These are phyloP conservation scores for Theretra japonica DNA, from an alignment of 2,888 invertebrate species.

Conservation along the genomic window DNA sequence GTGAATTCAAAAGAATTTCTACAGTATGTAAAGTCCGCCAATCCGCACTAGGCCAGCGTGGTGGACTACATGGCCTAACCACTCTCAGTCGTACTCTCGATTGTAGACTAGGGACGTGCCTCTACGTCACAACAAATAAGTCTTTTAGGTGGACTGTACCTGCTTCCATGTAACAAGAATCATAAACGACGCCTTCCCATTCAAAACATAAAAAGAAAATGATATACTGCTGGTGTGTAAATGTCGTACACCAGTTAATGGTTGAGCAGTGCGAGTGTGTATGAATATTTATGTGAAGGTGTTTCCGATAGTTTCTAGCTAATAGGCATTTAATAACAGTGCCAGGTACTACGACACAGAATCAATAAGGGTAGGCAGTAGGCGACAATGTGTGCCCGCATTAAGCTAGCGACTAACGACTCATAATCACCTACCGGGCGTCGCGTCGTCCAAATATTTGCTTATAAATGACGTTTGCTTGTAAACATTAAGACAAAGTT, in stretches of 20 bases:
- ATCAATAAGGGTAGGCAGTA: slow-evolving; percentile 13
- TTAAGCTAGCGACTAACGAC: background rate
- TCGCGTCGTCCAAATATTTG: background rate
- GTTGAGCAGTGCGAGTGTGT: background rate
- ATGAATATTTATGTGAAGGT: background rate
- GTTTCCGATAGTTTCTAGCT: background rate
- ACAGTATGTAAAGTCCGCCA: no score
- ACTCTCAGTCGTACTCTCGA: no score
- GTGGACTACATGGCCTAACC: no score
- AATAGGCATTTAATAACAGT: slow-evolving; percentile 17
- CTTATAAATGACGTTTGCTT: background rate
- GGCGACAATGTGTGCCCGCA: background rate
- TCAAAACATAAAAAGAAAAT: no score
- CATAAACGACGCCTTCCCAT: no score
- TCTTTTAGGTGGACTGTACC: no score
- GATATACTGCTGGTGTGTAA: background rate
- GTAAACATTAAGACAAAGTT: background rate
- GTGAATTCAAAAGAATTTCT: no score
- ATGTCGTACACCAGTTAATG: background rate
- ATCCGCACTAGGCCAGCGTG: no score
- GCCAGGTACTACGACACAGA: background rate
- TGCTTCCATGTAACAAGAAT: no score
- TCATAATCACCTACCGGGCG: background rate
- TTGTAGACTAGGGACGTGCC: no score
- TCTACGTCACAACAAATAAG: no score